Evolutionary conservation across 1,140 invertebrate species (phyloP).

Genomic region (Brachionus angularis): DNA sequence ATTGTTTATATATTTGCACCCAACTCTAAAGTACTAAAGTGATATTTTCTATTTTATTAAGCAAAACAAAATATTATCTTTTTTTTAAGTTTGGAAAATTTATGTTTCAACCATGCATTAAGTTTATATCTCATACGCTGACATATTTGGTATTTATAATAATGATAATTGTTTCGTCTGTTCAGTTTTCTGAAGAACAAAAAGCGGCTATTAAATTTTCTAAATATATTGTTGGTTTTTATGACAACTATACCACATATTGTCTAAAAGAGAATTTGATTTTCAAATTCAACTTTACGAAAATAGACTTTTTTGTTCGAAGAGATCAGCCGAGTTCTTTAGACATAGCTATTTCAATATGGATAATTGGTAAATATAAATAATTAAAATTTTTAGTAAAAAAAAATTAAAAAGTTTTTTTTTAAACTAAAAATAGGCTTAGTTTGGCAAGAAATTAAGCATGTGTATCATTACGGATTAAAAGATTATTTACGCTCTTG

Average conservation of each 20-base stretch:
- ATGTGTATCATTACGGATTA: constrained; percentile 51
- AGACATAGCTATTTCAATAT: constrained; percentile 35
- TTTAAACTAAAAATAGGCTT: constrained; percentile 41
- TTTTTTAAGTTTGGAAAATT: constrained; percentile 49
- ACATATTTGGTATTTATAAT: constrained; percentile 65
- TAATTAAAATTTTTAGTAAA: background rate
- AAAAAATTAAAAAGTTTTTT: background rate
- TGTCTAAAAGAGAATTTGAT: background rate
- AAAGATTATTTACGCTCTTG: constrained; percentile 52
- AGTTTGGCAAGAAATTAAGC: constrained; percentile 54
- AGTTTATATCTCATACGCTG: constrained; percentile 60
- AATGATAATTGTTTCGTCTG: constrained; percentile 59
- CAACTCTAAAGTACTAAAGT: constrained; percentile 30
- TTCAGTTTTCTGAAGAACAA: constrained; percentile 40
- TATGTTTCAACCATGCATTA: constrained; percentile 52
- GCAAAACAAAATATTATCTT: background rate
- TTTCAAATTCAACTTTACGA: constrained; percentile 14
- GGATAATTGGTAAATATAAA: constrained; percentile 45
- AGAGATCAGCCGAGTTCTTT: background rate
- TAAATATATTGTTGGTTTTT: background rate
- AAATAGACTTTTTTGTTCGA: constrained; percentile 30
- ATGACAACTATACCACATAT: constrained; percentile 16
- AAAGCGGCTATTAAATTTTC: constrained; percentile 15
- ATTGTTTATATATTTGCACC: constrained; percentile 37
- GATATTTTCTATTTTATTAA: background rate